Base-by-base conservation (phyloP, 1,140 invertebrate species). In the Tetramorium alpestre region DNA sequence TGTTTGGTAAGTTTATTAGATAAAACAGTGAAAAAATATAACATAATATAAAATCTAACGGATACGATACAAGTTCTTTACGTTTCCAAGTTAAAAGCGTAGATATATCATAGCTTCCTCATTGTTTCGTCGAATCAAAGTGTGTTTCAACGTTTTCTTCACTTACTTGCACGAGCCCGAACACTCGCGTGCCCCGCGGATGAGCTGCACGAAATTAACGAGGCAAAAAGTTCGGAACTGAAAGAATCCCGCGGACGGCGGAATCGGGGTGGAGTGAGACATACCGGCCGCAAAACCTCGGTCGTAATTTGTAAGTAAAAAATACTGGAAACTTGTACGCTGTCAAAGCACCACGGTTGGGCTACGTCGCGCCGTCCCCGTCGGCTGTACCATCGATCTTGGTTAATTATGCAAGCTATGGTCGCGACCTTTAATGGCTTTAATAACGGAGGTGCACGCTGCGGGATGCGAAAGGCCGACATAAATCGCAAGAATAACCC, bases 381-480 rank as follows among this genome's bases (percentile, higher is more conserved):
- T 86, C 41, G 70, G 64, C 65, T 80, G 38, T 84, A 89, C 54
- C 89, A 90, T 90, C 88, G 88, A 90, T 90, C 89, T 90, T 78
- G 51, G 89, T 90, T 90, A 89, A 90, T 90, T 90, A 89, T 87
- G 88, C 72, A 86, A 89, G 64, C 85, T 85, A 80, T 60, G 56
- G 70, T 60, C 67, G n/a, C 76, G 88, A 89, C 84, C 87, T 89
- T 90, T 90, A 90, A 87, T 89, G 69, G 70, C 87, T 89, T 90
- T 89, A 89, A 89, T 88, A 89, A 77, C 88, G 77, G 22, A 75
- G 58, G 54, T 49, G 58, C 78, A 54, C 65, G 38, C 54, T 25
- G 49, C 75, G 54, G 65, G 86, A 64, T 86, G 60, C 69, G 25
- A 62, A 81, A 44, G 69, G 56, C 82, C 28, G 38, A 16, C 84